Evolutionary conservation across 2,113 vertebrate genomes (phyloP), one percentile per base, ranked within the genome.

Genomic region (Ochotona curzoniae): DNA sequence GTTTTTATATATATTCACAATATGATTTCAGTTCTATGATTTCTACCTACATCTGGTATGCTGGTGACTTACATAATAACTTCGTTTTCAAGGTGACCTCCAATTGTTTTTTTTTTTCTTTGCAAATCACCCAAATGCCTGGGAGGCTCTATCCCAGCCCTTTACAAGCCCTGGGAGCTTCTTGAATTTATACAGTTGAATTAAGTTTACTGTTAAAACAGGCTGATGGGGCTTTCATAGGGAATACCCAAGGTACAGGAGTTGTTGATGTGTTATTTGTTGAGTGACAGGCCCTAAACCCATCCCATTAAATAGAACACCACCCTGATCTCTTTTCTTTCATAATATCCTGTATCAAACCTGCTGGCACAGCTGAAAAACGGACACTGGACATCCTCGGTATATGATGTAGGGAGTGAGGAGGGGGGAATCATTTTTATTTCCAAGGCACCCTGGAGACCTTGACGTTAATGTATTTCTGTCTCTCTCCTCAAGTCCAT

Each of bases 121-220:
- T 54, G n/a, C 28, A 83, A 70, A 38, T 57, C 26, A 25, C 26
- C 88, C 67, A 38, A n/a, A 15, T 25, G 70, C 49, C 75, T 64
- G 23, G 83, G 17, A 67, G 9, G 32, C 64, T 86, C 32, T 54
- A 61, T 76, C 5, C 81, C 73, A 8, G 7, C 30, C 66, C 71
- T 94, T 92, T 66, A 60, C 32, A 73, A 91, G 54, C 54, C 83
- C 18, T 64, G 83, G 93, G 69, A 89, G 85, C 70, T 8, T 96
- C 75, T 21, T 54, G 71, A 90, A 90, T 90, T 23, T 18, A 35
- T 57, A 90, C 78, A 69, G 63, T 89, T 26, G 57, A 85, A 88
- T 94, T 83, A 93, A 85, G 35, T 44, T 32, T 32, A 25, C 75
- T 75, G n/a, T 44, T 11, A 70, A 75, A 63, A 25, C 3, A 28